phyloP scores from a whole-genome alignment of 2,797 vertebrate species.

The Takifugu ocellatus region DNA sequence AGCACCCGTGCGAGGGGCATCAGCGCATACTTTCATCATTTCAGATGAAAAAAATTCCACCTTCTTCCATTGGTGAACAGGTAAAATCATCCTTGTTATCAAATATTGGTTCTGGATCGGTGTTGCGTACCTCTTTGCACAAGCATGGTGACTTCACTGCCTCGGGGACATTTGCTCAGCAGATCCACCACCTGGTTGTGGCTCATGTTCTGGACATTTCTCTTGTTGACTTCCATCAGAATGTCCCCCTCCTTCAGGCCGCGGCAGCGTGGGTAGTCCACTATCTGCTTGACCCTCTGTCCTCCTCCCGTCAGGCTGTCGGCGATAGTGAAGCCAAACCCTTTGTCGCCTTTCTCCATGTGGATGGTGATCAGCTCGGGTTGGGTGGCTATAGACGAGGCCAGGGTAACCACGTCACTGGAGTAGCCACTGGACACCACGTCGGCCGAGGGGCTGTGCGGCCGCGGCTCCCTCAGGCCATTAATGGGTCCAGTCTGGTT shows the following conservation, averaged over 20 bases:
- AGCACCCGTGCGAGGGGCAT: constrained; percentile 24
- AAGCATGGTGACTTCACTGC: constrained; percentile 93
- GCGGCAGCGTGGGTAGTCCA: constrained; percentile 94
- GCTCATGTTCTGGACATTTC: constrained; percentile 93
- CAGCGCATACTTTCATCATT: constrained; percentile 14
- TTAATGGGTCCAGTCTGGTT: constrained; percentile 70
- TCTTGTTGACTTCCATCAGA: constrained; percentile 96
- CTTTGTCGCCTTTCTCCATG: constrained; percentile 97
- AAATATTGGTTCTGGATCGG: constrained; percentile 30
- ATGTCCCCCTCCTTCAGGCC: constrained; percentile 95
- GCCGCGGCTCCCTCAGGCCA: constrained; percentile 80
- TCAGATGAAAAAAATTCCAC: constrained; percentile 10
- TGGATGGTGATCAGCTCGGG: constrained; percentile 98
- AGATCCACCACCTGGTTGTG: constrained; percentile 99
- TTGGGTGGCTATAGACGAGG: constrained; percentile 94
- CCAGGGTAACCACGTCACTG: constrained; percentile 91
- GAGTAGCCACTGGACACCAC: constrained; percentile 78
- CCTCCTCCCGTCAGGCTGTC: constrained; percentile 92
- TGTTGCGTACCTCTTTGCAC: constrained; percentile 90
- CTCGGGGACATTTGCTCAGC: constrained; percentile 94
- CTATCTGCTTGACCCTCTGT: constrained; percentile 96
- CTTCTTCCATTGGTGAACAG: neutral
- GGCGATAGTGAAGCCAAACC: constrained; percentile 97
- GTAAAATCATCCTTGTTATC: constrained; percentile 1
- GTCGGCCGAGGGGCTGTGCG: constrained; percentile 76